Evolutionary conservation across 2,113 vertebrate genomes (phyloP).

Genomic region (Chiloscyllium plagiosum): DNA sequence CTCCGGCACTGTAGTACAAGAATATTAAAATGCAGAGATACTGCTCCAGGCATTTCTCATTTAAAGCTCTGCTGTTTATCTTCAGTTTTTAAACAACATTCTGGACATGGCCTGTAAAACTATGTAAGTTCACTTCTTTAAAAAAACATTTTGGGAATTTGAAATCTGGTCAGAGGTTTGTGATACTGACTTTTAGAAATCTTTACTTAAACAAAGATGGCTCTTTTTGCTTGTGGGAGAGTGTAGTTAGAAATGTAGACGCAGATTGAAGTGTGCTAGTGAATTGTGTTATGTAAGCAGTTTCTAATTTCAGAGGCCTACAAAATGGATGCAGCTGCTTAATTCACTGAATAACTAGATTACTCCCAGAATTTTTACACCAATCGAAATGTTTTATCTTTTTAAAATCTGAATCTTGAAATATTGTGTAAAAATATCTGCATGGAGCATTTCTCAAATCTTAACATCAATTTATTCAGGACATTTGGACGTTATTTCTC

Average conservation of each 20-base stretch:
- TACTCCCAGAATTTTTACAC: not conserved
- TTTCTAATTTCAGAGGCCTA: conserved; percentile 33
- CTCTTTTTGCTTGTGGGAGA: not conserved
- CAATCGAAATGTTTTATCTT: not conserved
- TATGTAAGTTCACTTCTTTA: not conserved
- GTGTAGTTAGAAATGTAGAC: not conserved
- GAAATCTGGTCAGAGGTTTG: not conserved
- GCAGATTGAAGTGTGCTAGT: not conserved
- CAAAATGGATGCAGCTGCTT: conserved; percentile 36
- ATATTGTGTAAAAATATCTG: too few species aligned
- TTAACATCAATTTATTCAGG: not conserved
- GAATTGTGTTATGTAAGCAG: conserved; percentile 18
- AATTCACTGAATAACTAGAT: conserved; percentile 23
- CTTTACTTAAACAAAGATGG: not conserved
- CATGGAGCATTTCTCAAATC: not conserved
- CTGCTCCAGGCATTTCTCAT: not conserved
- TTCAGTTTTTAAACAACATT: not conserved
- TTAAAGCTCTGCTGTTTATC: not conserved
- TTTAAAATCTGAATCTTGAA: not conserved
- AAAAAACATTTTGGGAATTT: not conserved
- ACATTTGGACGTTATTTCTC: not conserved
- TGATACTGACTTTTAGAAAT: conserved; percentile 2
- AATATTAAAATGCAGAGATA: conserved; percentile 20
- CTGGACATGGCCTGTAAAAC: not conserved
- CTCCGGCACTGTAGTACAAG: not conserved